Conservation (phyloP, 2,113 vertebrate species). For the Microtus montanus region DNA sequence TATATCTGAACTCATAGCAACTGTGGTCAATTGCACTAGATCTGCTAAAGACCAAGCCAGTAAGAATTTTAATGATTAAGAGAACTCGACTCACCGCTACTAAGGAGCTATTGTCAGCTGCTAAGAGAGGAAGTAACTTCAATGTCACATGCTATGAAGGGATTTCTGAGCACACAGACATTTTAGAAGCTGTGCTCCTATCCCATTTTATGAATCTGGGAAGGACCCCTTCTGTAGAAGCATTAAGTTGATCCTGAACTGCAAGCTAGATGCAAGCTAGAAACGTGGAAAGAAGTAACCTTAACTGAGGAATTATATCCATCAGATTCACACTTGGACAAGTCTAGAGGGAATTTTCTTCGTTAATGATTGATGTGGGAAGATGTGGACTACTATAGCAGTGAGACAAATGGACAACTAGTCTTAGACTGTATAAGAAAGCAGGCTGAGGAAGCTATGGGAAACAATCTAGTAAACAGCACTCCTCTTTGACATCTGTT, state of each 20-base stretch:
- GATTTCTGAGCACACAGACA: not conserved
- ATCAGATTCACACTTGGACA: not conserved
- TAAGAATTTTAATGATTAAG: not conserved
- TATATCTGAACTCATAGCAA: too few species aligned
- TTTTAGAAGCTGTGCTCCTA: not conserved
- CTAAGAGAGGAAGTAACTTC: not conserved
- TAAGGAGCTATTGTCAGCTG: not conserved
- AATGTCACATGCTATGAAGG: not conserved
- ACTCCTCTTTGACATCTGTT: not conserved
- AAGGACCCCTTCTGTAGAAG: not conserved
- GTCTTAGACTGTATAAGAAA: not conserved
- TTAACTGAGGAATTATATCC: not conserved
- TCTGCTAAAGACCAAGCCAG: not conserved
- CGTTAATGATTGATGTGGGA: not conserved
- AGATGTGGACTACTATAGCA: too few species aligned
- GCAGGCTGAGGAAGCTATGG: not conserved
- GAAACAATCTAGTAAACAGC: not conserved
- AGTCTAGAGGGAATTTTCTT: not conserved
- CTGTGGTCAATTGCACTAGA: not conserved
- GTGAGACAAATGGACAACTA: not conserved
- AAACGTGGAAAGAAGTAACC: not conserved
- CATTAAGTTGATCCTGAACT: not conserved
- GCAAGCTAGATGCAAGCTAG: not conserved
- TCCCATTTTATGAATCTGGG: not conserved
- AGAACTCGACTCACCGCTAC: not conserved